Evolutionary conservation across 2,888 invertebrate genomes (phyloP).

Genomic region (Xanthia icteritia): DNA sequence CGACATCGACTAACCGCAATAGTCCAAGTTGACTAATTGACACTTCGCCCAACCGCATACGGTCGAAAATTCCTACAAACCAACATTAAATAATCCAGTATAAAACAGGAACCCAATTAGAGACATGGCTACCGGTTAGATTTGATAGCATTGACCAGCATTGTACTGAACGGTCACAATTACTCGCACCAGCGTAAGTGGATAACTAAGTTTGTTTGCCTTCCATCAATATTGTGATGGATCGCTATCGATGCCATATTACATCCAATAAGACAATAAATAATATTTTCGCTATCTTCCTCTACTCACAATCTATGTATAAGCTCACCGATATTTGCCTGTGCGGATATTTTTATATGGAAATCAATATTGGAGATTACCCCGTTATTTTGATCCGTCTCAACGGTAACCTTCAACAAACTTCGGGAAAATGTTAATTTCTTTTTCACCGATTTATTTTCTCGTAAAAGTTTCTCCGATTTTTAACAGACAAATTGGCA

Average conservation of each 20-base stretch:
- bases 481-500: slow-evolving; percentile 18
- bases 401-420: slow-evolving; percentile 29
- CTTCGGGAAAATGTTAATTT: slow-evolving; percentile 40
- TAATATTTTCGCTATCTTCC: slow-evolving; percentile 39
- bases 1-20: neutral
- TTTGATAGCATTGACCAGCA: slow-evolving; percentile 34
- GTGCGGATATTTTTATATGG: slow-evolving; percentile 13
- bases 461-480: slow-evolving; percentile 9
- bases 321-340: slow-evolving; percentile 33
- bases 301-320: slow-evolving; percentile 32
- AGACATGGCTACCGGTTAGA: slow-evolving; percentile 2
- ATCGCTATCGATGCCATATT: slow-evolving; percentile 41
- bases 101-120: slow-evolving; percentile 34
- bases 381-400: slow-evolving; percentile 22
- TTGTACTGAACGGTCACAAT: slow-evolving; percentile 44
- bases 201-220: slow-evolving; percentile 51
- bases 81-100: slow-evolving; percentile 19
- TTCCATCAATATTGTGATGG: slow-evolving; percentile 41
- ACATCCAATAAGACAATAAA: slow-evolving; percentile 56
- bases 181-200: slow-evolving; percentile 59
- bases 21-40: slow-evolving; percentile 12
- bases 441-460: slow-evolving; percentile 30
- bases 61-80: slow-evolving; percentile 7
- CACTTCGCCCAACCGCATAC: slow-evolving; percentile 11
- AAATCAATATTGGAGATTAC: slow-evolving; percentile 40